Evolutionary conservation across 2,888 invertebrate species (phyloP).

Genomic region (Dasypogon diadema): DNA sequence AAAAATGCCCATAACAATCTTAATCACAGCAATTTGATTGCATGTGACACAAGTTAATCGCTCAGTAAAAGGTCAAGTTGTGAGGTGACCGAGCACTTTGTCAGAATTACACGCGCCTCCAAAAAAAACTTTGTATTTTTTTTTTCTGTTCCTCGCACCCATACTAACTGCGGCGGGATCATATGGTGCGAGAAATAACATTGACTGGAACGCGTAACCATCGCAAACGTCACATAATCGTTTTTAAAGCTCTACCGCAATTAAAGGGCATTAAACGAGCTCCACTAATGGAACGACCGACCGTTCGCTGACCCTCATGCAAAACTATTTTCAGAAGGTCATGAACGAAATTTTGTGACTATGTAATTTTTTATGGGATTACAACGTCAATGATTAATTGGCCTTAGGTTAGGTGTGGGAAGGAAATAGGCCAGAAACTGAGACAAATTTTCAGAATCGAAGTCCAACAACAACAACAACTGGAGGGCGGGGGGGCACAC

Average conservation of each 20-base stretch:
- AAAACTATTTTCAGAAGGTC: neutral
- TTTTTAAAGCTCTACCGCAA: neutral
- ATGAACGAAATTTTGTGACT: neutral
- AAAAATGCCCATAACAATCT: neutral
- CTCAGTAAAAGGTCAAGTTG: neutral
- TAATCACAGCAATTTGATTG: slow-evolving; percentile 9
- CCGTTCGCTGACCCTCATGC: neutral
- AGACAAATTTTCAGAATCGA: too few relatives aligned
- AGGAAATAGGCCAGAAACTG: too few relatives aligned
- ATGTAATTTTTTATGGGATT: too few relatives aligned
- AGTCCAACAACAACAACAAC: too few relatives aligned
- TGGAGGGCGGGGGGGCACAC: too few relatives aligned
- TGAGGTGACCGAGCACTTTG: neutral
- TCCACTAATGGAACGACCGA: neutral
- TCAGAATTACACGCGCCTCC: neutral
- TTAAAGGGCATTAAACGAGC: slow-evolving; percentile 5
- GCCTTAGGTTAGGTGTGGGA: too few relatives aligned
- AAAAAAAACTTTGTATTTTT: too few relatives aligned
- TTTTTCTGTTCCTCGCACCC: neutral
- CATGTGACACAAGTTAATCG: neutral
- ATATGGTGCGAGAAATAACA: neutral
- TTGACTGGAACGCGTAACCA: neutral
- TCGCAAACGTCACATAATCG: neutral
- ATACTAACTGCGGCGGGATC: neutral
- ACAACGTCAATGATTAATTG: too few relatives aligned